Base-by-base conservation (phyloP, 2,888 invertebrate species). In the Eurytoma adleriae region DNA sequence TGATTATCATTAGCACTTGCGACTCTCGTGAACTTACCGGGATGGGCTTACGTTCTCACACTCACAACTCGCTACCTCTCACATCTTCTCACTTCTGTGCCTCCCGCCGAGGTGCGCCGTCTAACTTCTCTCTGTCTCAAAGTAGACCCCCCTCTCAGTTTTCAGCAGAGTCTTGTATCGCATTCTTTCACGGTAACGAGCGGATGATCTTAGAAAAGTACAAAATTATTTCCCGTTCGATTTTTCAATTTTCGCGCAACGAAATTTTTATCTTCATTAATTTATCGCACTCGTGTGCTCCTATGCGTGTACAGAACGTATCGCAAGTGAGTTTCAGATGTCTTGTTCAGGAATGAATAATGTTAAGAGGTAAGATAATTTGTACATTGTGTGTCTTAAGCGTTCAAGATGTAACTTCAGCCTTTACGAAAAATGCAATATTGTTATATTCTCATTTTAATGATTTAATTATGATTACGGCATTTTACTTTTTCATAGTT, bases 121-220 rank as follows among this genome's bases (percentile, higher is more conserved):
- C 69, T 80, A 72, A 67, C 62, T 73, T 77, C 18, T 67, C 78
- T 74, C 48, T 73, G 16, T 70, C 66, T 78, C 16, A 78, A 74
- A 68, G 69, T 80, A 74, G 67, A 79, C 62, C n/a, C 24, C 66
- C 62, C 59, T 27, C 74, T 50, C n/a, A 70, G 70, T 70, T 70
- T 54, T 74, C 64, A 61, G 59, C 70, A 81, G 62, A 77, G 61
- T 69, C 64, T 77, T 50, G 54, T 62, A 75, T 69, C 70, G 66
- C 69, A 40, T 67, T 73, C 61, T 68, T 76, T 78, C 68, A 78
- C 71, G 80, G 77, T 27, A 71, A 73, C 66, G 75, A 82, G 30
- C 74, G 71, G 78, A 80, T 78, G 74, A 82, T 80, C 61, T 52
- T 75, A 74, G 71, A 68, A 76, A 69, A 79, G 79, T 82, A 82